phyloP scores from a whole-genome alignment of 2,113 vertebrate genomes.

The Paramormyrops kingsleyae region DNA sequence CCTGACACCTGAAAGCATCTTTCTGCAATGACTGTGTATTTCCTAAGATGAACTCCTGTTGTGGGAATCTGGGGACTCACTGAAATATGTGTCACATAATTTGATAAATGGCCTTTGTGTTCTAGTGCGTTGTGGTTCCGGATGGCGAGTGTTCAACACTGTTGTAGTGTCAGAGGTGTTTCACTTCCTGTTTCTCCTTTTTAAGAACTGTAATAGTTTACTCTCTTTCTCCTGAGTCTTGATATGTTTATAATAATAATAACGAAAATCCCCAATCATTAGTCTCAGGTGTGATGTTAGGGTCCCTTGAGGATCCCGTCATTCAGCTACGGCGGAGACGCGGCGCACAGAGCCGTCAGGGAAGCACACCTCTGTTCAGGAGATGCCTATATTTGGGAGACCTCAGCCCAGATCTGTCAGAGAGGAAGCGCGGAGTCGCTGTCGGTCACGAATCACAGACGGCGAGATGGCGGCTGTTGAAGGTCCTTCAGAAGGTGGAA shows the following conservation, averaged over 20 bases:
- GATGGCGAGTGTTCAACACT: neutral
- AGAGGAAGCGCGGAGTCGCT: neutral
- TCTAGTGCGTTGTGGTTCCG: neutral
- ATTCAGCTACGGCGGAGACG: neutral
- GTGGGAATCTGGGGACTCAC: neutral
- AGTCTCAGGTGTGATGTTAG: neutral
- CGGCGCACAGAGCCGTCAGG: neutral
- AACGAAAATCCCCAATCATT: neutral
- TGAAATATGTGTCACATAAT: neutral
- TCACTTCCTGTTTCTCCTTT: neutral
- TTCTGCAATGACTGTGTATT: neutral
- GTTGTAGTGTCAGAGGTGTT: neutral
- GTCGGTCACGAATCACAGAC: slow-evolving; percentile 17
- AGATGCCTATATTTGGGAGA: slow-evolving; percentile 11
- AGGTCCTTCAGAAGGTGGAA: slow-evolving; percentile 7
- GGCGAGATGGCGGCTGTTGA: neutral
- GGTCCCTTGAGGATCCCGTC: neutral
- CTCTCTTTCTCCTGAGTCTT: neutral
- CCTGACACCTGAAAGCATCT: neutral
- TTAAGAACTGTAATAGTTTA: neutral
- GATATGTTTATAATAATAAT: neutral
- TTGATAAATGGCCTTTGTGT: neutral
- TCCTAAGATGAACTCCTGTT: neutral
- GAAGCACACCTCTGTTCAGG: neutral
- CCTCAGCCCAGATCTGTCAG: neutral